phyloP scores from a whole-genome alignment of 2,888 invertebrate species.

The Quadriops clusia region DNA sequence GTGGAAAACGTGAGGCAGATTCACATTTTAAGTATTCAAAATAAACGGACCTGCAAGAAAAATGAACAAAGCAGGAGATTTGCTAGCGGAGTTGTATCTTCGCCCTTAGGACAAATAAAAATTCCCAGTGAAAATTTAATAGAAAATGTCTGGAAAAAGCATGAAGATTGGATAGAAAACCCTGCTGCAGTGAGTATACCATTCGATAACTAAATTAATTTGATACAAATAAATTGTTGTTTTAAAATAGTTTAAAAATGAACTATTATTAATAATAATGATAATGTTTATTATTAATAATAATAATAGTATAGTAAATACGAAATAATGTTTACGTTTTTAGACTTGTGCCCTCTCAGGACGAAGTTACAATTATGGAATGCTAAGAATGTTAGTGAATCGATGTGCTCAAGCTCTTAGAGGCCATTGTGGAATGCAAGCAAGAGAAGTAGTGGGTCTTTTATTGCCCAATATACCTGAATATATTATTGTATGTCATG shows the following conservation, averaged over 20 bases:
- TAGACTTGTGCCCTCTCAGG: slow-evolving; percentile 60
- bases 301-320: too few relatives aligned
- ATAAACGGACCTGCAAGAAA: too few relatives aligned
- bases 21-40: too few relatives aligned
- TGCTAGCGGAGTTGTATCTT: slow-evolving; percentile 30
- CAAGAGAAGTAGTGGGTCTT: slow-evolving; percentile 53
- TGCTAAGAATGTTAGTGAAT: slow-evolving; percentile 46
- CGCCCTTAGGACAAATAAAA: slow-evolving; percentile 42
- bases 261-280: too few relatives aligned
- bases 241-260: too few relatives aligned
- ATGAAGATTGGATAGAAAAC: slow-evolving; percentile 44
- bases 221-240: too few relatives aligned
- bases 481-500: slow-evolving; percentile 52
- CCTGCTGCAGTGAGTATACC: slow-evolving; percentile 58
- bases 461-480: slow-evolving; percentile 61
- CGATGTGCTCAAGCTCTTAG: slow-evolving; percentile 47
- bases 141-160: slow-evolving; percentile 46
- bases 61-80: too few relatives aligned
- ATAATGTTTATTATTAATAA: too few relatives aligned
- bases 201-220: too few relatives aligned
- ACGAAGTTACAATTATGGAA: slow-evolving; percentile 50
- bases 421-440: slow-evolving; percentile 43
- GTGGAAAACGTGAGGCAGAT: too few relatives aligned
- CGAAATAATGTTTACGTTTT: slow-evolving; percentile 18
- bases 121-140: slow-evolving; percentile 46